Percentiles rank a stretch among this genome's conserved stretches.
These are phyloP conservation scores for Magallana ariakensis DNA, from an alignment of 1,140 invertebrate species.

Conservation along the genomic window DNA sequence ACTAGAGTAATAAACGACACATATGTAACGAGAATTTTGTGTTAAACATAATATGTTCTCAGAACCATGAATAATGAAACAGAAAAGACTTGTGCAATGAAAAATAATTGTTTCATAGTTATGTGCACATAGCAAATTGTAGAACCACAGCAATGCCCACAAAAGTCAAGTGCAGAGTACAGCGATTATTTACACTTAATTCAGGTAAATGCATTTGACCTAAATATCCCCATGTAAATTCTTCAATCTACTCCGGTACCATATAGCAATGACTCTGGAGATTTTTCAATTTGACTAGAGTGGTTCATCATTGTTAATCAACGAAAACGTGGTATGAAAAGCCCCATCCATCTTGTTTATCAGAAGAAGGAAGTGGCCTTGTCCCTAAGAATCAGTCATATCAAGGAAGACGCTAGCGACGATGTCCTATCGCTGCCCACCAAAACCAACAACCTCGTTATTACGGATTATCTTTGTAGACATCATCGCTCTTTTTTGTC, in stretches of 20 bases:
- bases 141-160: too few relatives aligned
- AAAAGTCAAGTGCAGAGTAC: too few relatives aligned
- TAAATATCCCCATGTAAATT: neutral
- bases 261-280: neutral
- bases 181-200: too few relatives aligned
- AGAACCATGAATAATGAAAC: neutral
- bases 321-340: neutral
- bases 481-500: conserved; percentile 4
- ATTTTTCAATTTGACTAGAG: neutral
- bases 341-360: neutral
- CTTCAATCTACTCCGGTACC: neutral
- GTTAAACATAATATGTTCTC: neutral
- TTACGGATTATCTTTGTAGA: neutral
- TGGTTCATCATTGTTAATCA: neutral
- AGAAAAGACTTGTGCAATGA: neutral
- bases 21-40: neutral
- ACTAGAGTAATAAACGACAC: conserved; percentile 8
- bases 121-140: too few relatives aligned
- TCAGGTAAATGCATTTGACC: conserved; percentile 2
- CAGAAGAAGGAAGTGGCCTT: neutral
- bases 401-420: neutral
- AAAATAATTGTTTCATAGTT: neutral
- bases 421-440: neutral
- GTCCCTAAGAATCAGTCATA: neutral
- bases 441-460: neutral